Conservation (phyloP, 1,140 invertebrate species). For the Drosophila erecta region DNA sequence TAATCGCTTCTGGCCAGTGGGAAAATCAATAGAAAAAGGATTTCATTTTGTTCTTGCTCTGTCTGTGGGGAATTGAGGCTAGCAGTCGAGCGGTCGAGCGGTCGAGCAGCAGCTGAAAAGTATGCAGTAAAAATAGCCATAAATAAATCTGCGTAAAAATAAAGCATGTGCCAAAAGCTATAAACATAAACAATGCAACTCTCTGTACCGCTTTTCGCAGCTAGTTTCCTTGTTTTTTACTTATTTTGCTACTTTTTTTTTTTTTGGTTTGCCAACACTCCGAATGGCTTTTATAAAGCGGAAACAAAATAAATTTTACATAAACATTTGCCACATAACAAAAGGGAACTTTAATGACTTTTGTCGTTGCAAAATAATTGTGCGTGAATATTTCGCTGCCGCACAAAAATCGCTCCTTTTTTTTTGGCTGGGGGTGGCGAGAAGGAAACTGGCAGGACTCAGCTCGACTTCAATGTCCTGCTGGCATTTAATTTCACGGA, state of each 20-base stretch:
- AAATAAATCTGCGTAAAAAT: constrained; percentile 65
- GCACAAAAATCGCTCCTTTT: constrained; percentile 25
- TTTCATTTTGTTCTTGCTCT: constrained; percentile 34
- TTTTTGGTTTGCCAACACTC: neutral
- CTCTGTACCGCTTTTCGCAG: constrained; percentile 30
- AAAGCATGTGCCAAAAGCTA: constrained; percentile 63
- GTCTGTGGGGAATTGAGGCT: constrained; percentile 54
- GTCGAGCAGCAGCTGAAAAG: constrained; percentile 40
- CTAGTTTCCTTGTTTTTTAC: constrained; percentile 29
- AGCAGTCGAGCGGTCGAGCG: neutral
- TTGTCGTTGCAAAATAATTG: constrained; percentile 81
- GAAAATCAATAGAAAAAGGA: constrained; percentile 56
- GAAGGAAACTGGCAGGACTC: constrained; percentile 29
- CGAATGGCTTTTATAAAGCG: constrained; percentile 47
- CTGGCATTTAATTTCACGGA: constrained; percentile 83
- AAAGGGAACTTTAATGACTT: constrained; percentile 76
- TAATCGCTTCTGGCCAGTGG: constrained; percentile 47
- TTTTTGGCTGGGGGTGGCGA: neutral
- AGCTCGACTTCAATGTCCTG: constrained; percentile 73
- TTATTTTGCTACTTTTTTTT: neutral
- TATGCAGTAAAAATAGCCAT: constrained; percentile 63
- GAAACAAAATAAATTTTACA: constrained; percentile 74
- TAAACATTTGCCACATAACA: constrained; percentile 72
- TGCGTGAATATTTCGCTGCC: constrained; percentile 68
- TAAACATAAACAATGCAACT: constrained; percentile 71